phyloP scores from a whole-genome alignment of 2,888 invertebrate genomes.

The Creontiades dilutus region DNA sequence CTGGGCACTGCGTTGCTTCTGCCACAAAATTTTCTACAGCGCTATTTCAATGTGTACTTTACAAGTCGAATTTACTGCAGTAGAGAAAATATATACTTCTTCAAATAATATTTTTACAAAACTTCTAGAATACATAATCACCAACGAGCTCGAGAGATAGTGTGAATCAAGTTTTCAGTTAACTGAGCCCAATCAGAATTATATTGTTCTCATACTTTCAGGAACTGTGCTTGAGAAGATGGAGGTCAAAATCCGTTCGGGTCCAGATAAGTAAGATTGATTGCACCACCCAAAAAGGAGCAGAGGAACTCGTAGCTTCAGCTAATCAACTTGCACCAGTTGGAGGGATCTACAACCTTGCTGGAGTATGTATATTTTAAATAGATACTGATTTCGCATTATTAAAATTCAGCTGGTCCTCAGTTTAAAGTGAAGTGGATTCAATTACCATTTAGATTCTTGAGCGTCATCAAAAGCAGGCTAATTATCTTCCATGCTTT shows the following conservation, averaged over 20 bases:
- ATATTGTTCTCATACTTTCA: not conserved
- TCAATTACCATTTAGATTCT: not conserved
- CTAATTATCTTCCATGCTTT: not conserved
- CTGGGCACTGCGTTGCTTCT: no score
- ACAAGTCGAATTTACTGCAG: no score
- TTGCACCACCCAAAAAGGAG: constrained; percentile 78
- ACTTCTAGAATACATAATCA: no score
- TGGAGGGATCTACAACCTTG: constrained; percentile 94
- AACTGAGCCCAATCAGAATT: no score
- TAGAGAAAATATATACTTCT: no score
- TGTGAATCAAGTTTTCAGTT: no score
- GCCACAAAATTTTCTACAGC: no score
- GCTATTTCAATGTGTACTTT: no score
- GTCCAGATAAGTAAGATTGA: constrained; percentile 79
- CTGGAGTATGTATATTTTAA: constrained; percentile 82
- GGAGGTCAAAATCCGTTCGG: constrained; percentile 80
- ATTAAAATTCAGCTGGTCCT: no score
- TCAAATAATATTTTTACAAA: no score
- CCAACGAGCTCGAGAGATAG: no score
- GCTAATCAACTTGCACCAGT: constrained; percentile 80
- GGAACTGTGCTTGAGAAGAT: constrained; percentile 78
- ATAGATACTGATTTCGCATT: no score
- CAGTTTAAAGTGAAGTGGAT: not conserved
- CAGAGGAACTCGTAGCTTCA: constrained; percentile 78
- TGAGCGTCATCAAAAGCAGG: not conserved